phyloP scores from a whole-genome alignment of 2,113 vertebrate species.

The Arenaria interpres region DNA sequence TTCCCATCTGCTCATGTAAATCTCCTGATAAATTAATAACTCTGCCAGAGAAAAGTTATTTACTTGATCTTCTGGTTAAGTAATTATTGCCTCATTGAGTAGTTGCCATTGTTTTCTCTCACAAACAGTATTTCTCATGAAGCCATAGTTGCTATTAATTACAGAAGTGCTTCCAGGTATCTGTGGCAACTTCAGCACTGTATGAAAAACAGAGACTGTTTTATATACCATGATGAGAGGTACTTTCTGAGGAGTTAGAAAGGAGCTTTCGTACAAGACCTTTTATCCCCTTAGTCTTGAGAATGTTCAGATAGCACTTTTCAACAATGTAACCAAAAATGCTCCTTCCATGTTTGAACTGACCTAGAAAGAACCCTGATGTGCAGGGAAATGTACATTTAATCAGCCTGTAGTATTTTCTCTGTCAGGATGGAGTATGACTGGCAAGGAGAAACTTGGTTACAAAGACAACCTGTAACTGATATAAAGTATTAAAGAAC shows the following conservation, averaged over 20 bases:
- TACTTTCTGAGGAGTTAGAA: not conserved
- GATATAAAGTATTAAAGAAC: not conserved
- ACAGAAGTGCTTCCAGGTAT: not conserved
- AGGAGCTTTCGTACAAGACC: not conserved
- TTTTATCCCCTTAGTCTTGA: not conserved
- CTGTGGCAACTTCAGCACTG: not conserved
- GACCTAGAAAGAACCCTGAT: not conserved
- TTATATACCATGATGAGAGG: not conserved
- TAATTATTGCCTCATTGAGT: not conserved
- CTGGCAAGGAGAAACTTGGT: not conserved
- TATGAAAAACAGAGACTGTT: not conserved
- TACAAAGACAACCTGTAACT: not conserved
- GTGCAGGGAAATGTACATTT: not conserved
- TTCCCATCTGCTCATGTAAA: constrained; percentile 30
- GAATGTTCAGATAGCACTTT: not conserved
- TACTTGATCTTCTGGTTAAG: constrained; percentile 12
- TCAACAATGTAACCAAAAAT: not conserved
- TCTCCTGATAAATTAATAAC: not conserved
- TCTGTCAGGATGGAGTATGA: not conserved
- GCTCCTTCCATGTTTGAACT: not conserved
- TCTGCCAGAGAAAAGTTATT: constrained; percentile 11
- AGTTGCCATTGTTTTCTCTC: not conserved
- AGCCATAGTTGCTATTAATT: not conserved
- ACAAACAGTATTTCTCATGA: not conserved
- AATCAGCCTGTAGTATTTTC: not conserved